Evolutionary conservation across 2,113 vertebrate species (phyloP), one percentile per base, ranked within the genome.

Genomic region (Lagopus muta): DNA sequence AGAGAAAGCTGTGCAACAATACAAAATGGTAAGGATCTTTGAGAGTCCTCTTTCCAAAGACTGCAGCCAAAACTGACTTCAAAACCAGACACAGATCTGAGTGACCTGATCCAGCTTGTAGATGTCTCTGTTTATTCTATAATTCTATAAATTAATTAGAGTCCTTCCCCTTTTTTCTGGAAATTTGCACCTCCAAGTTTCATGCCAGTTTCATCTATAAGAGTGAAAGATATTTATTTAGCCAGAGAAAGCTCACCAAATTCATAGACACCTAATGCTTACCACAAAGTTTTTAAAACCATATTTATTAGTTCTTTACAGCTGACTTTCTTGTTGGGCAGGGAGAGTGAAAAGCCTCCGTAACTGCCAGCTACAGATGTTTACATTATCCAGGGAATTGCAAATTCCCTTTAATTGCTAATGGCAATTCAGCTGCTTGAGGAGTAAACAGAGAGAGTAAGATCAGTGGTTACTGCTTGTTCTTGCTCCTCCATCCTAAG

Each of bases 11-110:
- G 20, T 11, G 38, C 13, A 42, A 57, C 71, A 17, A 17, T 10
- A 21, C 8, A 7, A 36, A 21, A 32, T 50, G 1, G 0, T 7
- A 32, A 0, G 0, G 27, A 64, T 6, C 0, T 4, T 50, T 45
- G 38, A 32, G 27, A 75, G 71, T 60, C 13, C 34, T 19, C 13
- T 72, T 71, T 57, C 54, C 62, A 45, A 82, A 90, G 34, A 20
- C 24, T 43, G 28, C 15, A 72, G 22, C 42, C 19, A 73, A 73
- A 76, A 54, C 0, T 16, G 27, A 54, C 52, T 54, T 54, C 52
- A 30, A 28, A 27, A 27, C 52, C 16, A 15, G 15, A 54, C 27
- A 30, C 27, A 54, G 52, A 14, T 30, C 52, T 54, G 52, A 54
- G 14, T 16, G 52, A 27, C 52, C 52, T 54, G 27, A 30, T 28